These are phyloP conservation scores for Falco berigora DNA, from an alignment of 2,797 vertebrate genomes.

Conservation along the genomic window DNA sequence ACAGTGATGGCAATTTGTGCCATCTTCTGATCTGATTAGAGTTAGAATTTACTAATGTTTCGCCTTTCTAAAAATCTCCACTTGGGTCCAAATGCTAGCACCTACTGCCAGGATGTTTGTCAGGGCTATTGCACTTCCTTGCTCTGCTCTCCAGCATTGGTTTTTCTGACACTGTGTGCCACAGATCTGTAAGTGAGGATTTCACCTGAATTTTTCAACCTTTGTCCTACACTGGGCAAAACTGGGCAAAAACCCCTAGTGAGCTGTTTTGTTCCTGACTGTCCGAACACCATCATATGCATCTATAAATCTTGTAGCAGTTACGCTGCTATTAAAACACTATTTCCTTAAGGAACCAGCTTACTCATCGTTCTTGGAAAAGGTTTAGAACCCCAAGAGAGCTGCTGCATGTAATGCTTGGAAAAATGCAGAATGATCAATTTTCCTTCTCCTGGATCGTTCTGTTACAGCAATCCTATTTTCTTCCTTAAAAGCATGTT, in stretches of 20 bases:
- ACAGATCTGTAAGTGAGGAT: neutral
- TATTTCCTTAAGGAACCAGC: neutral
- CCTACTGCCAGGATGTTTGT: neutral
- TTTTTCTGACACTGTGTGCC: neutral
- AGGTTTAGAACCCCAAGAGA: neutral
- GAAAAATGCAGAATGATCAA: neutral
- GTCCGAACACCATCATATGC: neutral
- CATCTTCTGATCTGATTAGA: neutral
- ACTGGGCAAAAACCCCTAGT: neutral
- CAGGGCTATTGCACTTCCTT: neutral
- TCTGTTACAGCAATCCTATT: neutral
- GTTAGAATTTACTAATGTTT: neutral
- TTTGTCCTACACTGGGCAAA: neutral
- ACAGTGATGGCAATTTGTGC: neutral
- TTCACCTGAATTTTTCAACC: neutral
- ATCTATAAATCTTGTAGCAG: neutral
- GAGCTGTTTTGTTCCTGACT: neutral
- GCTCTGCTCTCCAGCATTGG: rapidly evolving
- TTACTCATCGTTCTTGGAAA: conserved; percentile 15
- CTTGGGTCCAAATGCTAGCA: neutral
- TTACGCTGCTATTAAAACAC: neutral
- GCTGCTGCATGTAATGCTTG: neutral
- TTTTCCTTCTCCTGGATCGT: conserved; percentile 3
- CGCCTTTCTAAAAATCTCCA: neutral
- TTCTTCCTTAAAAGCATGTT: neutral